These are phyloP conservation scores for Anhinga anhinga DNA, from an alignment of 2,113 vertebrate species.

Conservation along the genomic window DNA sequence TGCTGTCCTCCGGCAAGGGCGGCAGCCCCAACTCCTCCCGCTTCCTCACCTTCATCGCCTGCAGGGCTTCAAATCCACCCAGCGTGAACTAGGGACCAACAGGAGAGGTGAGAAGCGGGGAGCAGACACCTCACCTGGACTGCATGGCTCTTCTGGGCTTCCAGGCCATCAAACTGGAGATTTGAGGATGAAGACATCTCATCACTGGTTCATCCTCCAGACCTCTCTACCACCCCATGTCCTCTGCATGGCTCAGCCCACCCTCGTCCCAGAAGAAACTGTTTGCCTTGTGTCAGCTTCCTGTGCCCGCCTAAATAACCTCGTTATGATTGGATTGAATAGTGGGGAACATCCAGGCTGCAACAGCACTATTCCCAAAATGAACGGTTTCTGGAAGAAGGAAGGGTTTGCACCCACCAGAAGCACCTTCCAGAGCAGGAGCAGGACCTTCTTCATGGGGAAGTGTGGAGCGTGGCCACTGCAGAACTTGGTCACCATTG, in stretches of 20 bases:
- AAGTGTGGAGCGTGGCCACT: slow-evolving; percentile 95
- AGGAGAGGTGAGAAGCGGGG: neutral
- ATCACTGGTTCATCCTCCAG: accelerated
- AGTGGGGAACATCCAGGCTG: neutral
- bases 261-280: neutral
- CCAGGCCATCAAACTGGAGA: neutral
- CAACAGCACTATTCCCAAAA: neutral
- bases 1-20: slow-evolving; percentile 90
- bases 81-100: slow-evolving; percentile 84
- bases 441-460: slow-evolving; percentile 97
- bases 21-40: slow-evolving; percentile 81
- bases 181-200: accelerated
- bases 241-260: neutral
- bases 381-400: accelerated
- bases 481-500: slow-evolving; percentile 98
- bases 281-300: neutral
- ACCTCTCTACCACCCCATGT: accelerated
- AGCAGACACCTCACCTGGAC: accelerated
- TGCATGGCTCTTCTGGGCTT: accelerated
- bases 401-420: slow-evolving; percentile 78
- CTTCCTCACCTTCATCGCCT: slow-evolving; percentile 83
- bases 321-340: accelerated
- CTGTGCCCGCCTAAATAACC: neutral
- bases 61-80: slow-evolving; percentile 91
- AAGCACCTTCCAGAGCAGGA: slow-evolving; percentile 95